Evolutionary conservation across 30 jellyfish, hydroid and myxozoan genomes (phyloP), one percentile per base, ranked within the genome.

Genomic region (Aurelia sp.): DNA sequence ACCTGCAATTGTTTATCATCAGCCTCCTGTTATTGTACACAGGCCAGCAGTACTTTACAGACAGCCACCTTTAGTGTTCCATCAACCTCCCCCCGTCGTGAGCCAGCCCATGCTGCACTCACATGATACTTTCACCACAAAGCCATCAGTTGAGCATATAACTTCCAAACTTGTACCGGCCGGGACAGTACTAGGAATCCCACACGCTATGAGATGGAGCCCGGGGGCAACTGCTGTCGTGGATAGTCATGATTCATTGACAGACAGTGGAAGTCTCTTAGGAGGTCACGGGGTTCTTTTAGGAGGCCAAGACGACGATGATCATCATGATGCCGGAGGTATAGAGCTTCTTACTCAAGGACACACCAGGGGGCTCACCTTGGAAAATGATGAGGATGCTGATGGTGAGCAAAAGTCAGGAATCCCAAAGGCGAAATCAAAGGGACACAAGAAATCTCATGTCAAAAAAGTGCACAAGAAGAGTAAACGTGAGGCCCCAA

Each of bases 1-100:
- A 61, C 98, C 98, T 18, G 90, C 98, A 44, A 92, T 92, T 77
- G 97, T 92, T 23, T 92, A 92, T 72, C 98, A 92, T 77, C 98
- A 92, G 62, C 98, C 98, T 3, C 98, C 98, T 6, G 98, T 92
- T 17, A 74, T 92, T 17, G 96, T 92, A 13, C 98, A 92, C 75
- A 85, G 98, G n/a, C 98, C 98, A 67, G 96, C 98, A 10, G 97
- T 92, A 15, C 76, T 92, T 13, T 92, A 92, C 85, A 67, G 81
- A 65, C 98, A 92, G 64, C 98, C 98, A 47, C 98, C 97, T 12
- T 68, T 92, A 78, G 79, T 92, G 19, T 92, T 92, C 75, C 98
- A 92, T 60, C 98, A 92, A 61, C 98, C 98, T 48, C 96, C 96
- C 33, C 98, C 98, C 37, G 95, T 87, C 30, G 92, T 87, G 13